Percentiles rank a stretch among this genome's conserved stretches.
Conservation (phyloP, 2,797 vertebrate genomes). For the Anguilla pacifica region DNA sequence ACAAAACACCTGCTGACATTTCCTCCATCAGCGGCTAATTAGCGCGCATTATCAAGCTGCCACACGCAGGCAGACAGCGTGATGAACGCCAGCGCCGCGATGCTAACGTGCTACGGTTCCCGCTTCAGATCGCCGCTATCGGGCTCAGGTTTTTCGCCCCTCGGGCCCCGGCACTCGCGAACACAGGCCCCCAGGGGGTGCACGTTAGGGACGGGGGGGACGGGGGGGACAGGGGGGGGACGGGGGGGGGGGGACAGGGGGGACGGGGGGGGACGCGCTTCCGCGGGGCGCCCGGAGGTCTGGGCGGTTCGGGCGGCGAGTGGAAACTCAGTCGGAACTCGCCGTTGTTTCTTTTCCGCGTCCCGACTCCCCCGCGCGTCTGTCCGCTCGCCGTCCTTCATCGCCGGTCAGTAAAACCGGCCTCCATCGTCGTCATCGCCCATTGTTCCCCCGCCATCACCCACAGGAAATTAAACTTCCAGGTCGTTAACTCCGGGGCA, state of each 20-base stretch:
- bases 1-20: slow-evolving; percentile 36
- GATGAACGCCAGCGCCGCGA: slow-evolving; percentile 48
- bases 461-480: slow-evolving; percentile 55
- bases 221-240: not conserved
- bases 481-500: slow-evolving; percentile 27
- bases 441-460: slow-evolving; percentile 39
- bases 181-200: not conserved
- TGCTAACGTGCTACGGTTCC: slow-evolving; percentile 40
- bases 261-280: not conserved
- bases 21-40: slow-evolving; percentile 43
- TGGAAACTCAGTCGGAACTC: not conserved
- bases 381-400: not conserved
- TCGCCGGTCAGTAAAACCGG: not conserved
- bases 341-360: slow-evolving; percentile 5
- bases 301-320: not conserved
- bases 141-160: not conserved
- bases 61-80: slow-evolving; percentile 36
- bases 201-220: not conserved
- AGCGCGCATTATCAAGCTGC: slow-evolving; percentile 41
- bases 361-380: not conserved
- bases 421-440: not conserved
- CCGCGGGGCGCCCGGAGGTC: not conserved
- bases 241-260: no score
- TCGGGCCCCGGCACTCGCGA: not conserved
- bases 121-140: not conserved